These are phyloP conservation scores for Arvicanthis niloticus DNA, from an alignment of 2,113 vertebrate species.

Conservation along the genomic window DNA sequence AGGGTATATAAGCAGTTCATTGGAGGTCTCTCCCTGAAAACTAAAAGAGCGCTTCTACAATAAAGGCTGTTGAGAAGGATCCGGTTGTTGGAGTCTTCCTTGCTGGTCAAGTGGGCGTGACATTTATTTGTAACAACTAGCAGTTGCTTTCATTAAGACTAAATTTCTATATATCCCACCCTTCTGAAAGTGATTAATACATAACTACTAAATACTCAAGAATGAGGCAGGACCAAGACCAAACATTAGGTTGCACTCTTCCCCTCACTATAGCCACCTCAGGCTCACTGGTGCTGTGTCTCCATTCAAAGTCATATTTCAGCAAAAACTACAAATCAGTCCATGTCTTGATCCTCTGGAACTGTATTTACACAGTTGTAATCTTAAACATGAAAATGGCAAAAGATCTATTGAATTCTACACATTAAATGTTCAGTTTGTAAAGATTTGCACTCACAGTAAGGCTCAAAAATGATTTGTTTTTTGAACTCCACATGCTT, in stretches of 20 bases:
- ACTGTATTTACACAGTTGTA: not conserved
- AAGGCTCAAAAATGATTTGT: not conserved
- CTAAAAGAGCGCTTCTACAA: too few species aligned
- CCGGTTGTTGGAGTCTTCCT: too few species aligned
- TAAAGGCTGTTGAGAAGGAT: too few species aligned
- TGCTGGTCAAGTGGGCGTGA: too few species aligned
- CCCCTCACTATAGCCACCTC: not conserved
- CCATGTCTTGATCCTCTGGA: not conserved
- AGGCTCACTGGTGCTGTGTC: not conserved
- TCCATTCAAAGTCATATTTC: constrained; percentile 54
- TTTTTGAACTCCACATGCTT: not conserved
- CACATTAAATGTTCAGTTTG: not conserved
- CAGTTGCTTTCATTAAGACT: not conserved
- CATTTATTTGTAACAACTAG: not conserved
- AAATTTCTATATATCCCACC: not conserved
- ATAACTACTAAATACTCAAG: not conserved
- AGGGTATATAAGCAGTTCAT: too few species aligned
- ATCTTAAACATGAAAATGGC: constrained; percentile 48
- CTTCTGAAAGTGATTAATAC: not conserved
- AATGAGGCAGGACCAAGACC: not conserved
- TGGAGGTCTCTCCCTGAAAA: too few species aligned
- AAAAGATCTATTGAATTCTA: not conserved
- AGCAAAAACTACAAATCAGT: constrained; percentile 50
- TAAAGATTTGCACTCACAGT: constrained; percentile 18
- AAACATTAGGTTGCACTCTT: not conserved